phyloP scores from a whole-genome alignment of 2,113 vertebrate genomes.

The Cercopithecus mona region DNA sequence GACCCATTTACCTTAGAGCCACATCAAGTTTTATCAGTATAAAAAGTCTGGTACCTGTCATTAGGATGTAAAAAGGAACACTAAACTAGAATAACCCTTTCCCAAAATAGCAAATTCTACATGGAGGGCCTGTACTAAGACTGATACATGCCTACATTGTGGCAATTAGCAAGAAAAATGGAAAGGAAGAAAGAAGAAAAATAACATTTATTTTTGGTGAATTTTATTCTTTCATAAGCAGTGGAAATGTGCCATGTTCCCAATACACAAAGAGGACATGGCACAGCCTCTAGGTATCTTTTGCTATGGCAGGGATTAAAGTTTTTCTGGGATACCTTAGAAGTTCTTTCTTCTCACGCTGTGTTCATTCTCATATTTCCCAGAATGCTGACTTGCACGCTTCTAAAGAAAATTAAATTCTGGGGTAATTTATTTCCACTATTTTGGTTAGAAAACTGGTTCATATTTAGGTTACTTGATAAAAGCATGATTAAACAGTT shows the following conservation, averaged over 20 bases:
- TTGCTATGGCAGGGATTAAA: background rate
- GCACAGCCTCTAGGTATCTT: background rate
- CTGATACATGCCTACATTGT: background rate
- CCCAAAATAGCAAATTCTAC: background rate
- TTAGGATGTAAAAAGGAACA: constrained; percentile 22
- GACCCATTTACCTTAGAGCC: constrained; percentile 17
- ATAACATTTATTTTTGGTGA: background rate
- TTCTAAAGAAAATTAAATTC: constrained; percentile 24
- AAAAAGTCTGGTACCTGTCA: constrained; percentile 20
- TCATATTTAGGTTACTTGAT: constrained; percentile 37
- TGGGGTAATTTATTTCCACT: background rate
- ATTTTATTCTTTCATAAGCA: constrained; percentile 10
- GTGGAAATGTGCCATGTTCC: background rate
- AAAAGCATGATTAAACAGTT: constrained; percentile 37
- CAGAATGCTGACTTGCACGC: background rate
- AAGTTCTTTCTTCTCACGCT: constrained; percentile 8
- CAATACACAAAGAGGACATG: background rate
- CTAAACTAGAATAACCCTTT: constrained; percentile 27
- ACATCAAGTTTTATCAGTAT: constrained; percentile 2
- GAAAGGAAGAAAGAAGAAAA: constrained; percentile 20
- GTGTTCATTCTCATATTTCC: constrained; percentile 15
- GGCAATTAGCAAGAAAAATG: background rate
- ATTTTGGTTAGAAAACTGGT: constrained; percentile 36
- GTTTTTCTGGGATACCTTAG: background rate
- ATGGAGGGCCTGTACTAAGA: background rate